Evolutionary conservation across 2,888 invertebrate genomes (phyloP), one percentile per base, ranked within the genome.

Genomic region (Lasioglossum malachurum): DNA sequence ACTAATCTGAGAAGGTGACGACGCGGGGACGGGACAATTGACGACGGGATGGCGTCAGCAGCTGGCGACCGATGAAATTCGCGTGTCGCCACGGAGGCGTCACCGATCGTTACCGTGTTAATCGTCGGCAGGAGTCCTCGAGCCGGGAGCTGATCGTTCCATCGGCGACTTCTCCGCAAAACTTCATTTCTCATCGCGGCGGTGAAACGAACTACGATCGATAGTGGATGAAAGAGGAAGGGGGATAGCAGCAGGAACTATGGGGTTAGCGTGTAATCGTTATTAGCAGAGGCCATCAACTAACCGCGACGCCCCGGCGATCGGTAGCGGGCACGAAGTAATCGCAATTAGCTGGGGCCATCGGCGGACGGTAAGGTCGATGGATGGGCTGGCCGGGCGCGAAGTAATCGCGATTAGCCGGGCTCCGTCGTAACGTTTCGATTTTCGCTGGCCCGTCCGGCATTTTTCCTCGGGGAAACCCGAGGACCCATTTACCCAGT

Each of bases 371-470:
- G 75, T 14, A 46, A 67, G 78, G 44, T 64, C 78, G 83, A 67
- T 57, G 60, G 46, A 60, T 35, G 38, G 35, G 53, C 35, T 44
- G n/a, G 60, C 31, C 4, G 49, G 16, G 49, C 16, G 49, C 38
- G 57, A 73, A 57, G 76, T 85, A 85, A 85, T 84, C 80, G 80
- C 84, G 84, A 85, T 84, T 84, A 84, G 73, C 19, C 19, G 19
- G 72, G 31, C 44, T 83, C 57, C 73, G 72, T 79, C 73, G 23
- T 73, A 78, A 79, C n/a, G 78, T 67, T 64, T 64, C 75, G 73
- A 84, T 79, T 74, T 69, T 57, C 16, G 16, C 79, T 72, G 12
- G 3, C n/a, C 57, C 46, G 5, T 2, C 64, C 38, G 60, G 57
- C 73, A 72, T 76, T 76, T 79, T 85, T 73, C 69, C 49, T 35